These are phyloP conservation scores for Parambassis ranga DNA, from an alignment of 2,797 vertebrate genomes.

Conservation along the genomic window DNA sequence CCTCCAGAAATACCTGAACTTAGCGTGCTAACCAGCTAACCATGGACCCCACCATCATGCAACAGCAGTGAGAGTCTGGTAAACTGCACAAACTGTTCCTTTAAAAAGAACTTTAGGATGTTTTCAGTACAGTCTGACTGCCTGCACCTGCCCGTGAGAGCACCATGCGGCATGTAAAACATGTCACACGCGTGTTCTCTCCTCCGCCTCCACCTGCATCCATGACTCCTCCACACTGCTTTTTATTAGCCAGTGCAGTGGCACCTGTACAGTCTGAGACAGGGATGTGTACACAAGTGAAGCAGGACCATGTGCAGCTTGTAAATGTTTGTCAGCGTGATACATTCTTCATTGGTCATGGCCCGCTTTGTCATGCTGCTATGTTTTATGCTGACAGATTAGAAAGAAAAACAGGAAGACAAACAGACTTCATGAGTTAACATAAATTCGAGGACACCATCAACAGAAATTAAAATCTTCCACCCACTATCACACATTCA, in stretches of 20 bases:
- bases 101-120: neutral
- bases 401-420: constrained; percentile 72
- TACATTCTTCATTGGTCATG: constrained; percentile 77
- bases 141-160: constrained; percentile 31
- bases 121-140: neutral
- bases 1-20: no score
- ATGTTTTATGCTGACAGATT: constrained; percentile 66
- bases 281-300: constrained; percentile 51
- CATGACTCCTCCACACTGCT: constrained; percentile 45
- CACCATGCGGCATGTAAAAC: constrained; percentile 33
- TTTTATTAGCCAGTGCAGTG: constrained; percentile 62
- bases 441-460: constrained; percentile 39
- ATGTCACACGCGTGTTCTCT: constrained; percentile 34
- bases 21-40: no score
- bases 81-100: no score
- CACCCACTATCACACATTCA: neutral
- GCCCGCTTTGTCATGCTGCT: constrained; percentile 66
- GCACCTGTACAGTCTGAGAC: constrained; percentile 74
- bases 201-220: constrained; percentile 16
- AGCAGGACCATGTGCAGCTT: constrained; percentile 71
- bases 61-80: no score
- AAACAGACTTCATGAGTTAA: constrained; percentile 68
- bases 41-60: no score
- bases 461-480: constrained; percentile 24
- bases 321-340: constrained; percentile 69